Evolutionary conservation across 2,888 invertebrate species (phyloP), one percentile per base, ranked within the genome.

Genomic region (Heliconius ismenius): DNA sequence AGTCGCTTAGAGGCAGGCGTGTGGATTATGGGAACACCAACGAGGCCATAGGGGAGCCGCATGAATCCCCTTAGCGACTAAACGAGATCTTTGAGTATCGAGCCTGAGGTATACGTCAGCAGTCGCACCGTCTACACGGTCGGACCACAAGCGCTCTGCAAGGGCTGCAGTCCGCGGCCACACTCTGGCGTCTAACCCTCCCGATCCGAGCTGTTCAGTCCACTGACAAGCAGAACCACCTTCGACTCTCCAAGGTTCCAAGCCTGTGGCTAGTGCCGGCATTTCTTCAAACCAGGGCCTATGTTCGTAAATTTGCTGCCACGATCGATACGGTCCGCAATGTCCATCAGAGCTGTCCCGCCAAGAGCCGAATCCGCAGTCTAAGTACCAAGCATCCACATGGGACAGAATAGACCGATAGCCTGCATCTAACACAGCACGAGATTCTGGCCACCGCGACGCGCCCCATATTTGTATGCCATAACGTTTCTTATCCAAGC

Each of bases 331-430:
- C 13, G 98, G 98, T 28, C 97, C 97, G 88, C 98, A 98, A 83
- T 98, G 97, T 1, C 97, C 97, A 82, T 97, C 97, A 2, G 97
- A 97, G 43, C 96, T 96, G 85, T 97, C 96, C 36, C 97, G 95
- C 98, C 98, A 98, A 81, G 96, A 96, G 0, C 97, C 97, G 87
- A 97, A 97, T 1, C 98, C 98, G 86, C 98, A 98, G 88, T 98
- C 98, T 81, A 98, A 94, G 90, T 98, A 98, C 97, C 97, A 97
- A 7, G 97, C 97, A 87, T 98, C 98, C 75, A 97, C 97, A 90
- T 98, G 98, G 24, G 97, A 97, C 77, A 98, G 90, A 76, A 98
- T 96, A 73, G 97, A 94, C 76, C 96, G 95, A 90, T 96, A 98
- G 4, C 97, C 98, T 76, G 96, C 96, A 81, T 96, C 95, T 36